Conservation (phyloP, 2,888 invertebrate genomes). For the Xanthorhoe designata region DNA sequence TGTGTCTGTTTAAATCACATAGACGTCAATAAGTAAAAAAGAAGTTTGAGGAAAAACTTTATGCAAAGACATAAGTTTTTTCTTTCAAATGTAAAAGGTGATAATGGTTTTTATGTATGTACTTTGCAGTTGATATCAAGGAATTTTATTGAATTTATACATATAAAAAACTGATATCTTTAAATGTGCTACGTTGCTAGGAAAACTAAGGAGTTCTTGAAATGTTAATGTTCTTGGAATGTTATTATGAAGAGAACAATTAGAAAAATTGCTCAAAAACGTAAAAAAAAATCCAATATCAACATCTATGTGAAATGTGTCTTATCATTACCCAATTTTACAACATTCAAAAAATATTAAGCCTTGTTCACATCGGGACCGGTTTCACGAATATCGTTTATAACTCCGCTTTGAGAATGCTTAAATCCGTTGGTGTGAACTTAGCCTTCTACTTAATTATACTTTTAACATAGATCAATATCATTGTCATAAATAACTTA, state of each 20-base stretch:
- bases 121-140: too few relatives aligned
- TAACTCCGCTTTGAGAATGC: slow-evolving; percentile 1
- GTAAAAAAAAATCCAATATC: too few relatives aligned
- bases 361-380: slow-evolving; percentile 12
- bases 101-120: not conserved
- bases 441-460: slow-evolving; percentile 12
- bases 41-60: not conserved
- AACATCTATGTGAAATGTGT: slow-evolving; percentile 17
- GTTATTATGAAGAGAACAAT: too few relatives aligned
- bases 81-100: not conserved
- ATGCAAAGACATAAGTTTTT: not conserved
- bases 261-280: too few relatives aligned
- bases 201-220: too few relatives aligned
- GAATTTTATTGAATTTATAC: too few relatives aligned
- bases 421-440: slow-evolving; percentile 15
- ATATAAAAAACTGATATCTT: not conserved
- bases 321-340: slow-evolving; percentile 8
- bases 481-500: slow-evolving; percentile 1
- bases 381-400: slow-evolving; percentile 19
- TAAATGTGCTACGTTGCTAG: too few relatives aligned
- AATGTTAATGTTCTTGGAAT: too few relatives aligned
- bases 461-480: not conserved
- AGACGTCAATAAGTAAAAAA: not conserved
- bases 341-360: slow-evolving; percentile 33
- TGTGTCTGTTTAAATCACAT: slow-evolving; percentile 22